phyloP scores from a whole-genome alignment of 1,140 invertebrate genomes.

The Drosophila suzukii region DNA sequence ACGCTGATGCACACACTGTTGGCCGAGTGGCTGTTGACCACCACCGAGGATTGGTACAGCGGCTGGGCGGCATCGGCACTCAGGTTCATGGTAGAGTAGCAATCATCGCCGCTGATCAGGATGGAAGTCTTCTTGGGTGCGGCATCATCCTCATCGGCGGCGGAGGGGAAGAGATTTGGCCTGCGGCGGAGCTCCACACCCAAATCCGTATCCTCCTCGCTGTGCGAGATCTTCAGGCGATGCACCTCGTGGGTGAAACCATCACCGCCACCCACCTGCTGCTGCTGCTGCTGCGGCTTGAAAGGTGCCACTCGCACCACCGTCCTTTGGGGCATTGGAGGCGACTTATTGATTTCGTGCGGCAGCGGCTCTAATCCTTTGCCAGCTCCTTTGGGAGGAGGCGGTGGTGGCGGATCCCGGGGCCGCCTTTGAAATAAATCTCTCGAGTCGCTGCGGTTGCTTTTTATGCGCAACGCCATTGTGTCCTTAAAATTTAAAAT shows the following conservation, averaged over 20 bases:
- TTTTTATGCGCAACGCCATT: slow-evolving; percentile 90
- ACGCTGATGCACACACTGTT: slow-evolving; percentile 87
- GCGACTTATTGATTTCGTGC: slow-evolving; percentile 62
- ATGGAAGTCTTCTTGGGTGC: slow-evolving; percentile 89
- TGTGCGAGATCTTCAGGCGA: slow-evolving; percentile 86
- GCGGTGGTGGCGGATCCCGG: slow-evolving; percentile 83
- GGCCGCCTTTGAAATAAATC: slow-evolving; percentile 86
- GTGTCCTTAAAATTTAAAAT: slow-evolving; percentile 88
- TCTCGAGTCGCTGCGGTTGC: slow-evolving; percentile 86
- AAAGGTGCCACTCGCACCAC: slow-evolving; percentile 81
- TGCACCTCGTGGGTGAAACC: slow-evolving; percentile 84
- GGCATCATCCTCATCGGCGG: slow-evolving; percentile 24
- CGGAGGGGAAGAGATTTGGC: slow-evolving; percentile 9
- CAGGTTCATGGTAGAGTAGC: slow-evolving; percentile 88
- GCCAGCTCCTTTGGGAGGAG: slow-evolving; percentile 55
- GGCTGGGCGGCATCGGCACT: slow-evolving; percentile 86
- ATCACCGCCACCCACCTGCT: slow-evolving; percentile 34
- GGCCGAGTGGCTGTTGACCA: slow-evolving; percentile 85
- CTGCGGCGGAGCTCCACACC: slow-evolving; percentile 42
- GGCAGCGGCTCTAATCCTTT: slow-evolving; percentile 64
- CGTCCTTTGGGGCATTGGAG: slow-evolving; percentile 50
- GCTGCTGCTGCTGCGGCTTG: slow-evolving; percentile 60
- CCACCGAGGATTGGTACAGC: slow-evolving; percentile 88
- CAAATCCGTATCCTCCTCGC: slow-evolving; percentile 51
- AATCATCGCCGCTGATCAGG: slow-evolving; percentile 90